Evolutionary conservation across 2,797 vertebrate species (phyloP), one percentile per base, ranked within the genome.

Genomic region (Hydrolagus colliei): DNA sequence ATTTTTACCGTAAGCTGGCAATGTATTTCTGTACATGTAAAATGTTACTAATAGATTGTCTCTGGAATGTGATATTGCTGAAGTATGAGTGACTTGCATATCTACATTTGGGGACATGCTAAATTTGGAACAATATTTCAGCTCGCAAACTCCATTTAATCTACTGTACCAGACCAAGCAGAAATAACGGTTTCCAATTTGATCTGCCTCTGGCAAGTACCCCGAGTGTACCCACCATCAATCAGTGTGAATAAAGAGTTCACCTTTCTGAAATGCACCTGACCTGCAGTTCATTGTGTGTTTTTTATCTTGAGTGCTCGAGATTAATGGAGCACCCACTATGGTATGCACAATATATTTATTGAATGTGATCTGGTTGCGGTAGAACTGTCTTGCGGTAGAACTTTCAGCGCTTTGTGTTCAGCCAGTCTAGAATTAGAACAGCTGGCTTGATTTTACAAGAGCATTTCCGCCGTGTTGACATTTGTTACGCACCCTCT

Each of bases 71-170:
- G 32, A 32, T 41, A 71, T 27, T 41, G 27, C 41, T 71, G 32
- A 27, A 68, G 65, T n/a, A 32, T 82, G 65, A 80, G n/a, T 71
- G 32, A 52, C 65, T 84, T 35, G 79, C 65, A 80, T 71, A 84
- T 68, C 79, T 84, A 52, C 79, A 84, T 84, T 84, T 84, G 65
- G 65, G 32, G 79, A 11, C 32, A 71, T 27, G 16, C 79, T 84
- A 84, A 68, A 41, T 84, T 71, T 84, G 68, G 79, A 82, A 65
- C 4, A 18, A 18, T 84, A 13, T 71, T 71, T 84, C 65, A 71
- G 79, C 22, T 71, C 68, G 67, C 63, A 71, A 84, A 84, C 71
- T 18, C 65, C 79, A 41, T 63, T 68, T 18, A 71, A 71, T 7
- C 2, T 79, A 79, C 59, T 65, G 4, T 18, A 71, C 32, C 41